phyloP scores from a whole-genome alignment of 2,888 invertebrate species.

The Choreutis nemorana region DNA sequence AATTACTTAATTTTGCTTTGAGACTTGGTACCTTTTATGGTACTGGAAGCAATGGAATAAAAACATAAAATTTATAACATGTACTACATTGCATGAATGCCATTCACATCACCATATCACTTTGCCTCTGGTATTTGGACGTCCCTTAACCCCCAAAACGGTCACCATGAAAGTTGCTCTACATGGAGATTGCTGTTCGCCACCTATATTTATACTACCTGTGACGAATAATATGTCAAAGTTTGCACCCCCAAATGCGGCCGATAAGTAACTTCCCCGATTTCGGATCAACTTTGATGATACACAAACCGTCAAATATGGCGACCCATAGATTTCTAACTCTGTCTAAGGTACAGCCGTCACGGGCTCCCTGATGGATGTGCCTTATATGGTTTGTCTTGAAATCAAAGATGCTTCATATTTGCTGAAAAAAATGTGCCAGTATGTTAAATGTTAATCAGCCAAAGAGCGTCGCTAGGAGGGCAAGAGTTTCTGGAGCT shows the following conservation, averaged over 20 bases:
- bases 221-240: conserved; percentile 71
- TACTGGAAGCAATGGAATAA: too few relatives aligned
- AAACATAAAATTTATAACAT: too few relatives aligned
- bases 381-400: conserved; percentile 34
- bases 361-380: conserved; percentile 65
- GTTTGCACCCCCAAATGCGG: conserved; percentile 71
- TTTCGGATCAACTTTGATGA: conserved; percentile 39
- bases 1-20: too few relatives aligned
- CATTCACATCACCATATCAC: too few relatives aligned
- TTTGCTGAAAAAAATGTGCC: conserved; percentile 62
- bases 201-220: conserved; percentile 52
- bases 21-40: too few relatives aligned
- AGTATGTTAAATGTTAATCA: too few relatives aligned
- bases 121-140: conserved; percentile 36
- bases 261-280: conserved; percentile 63
- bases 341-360: conserved; percentile 79
- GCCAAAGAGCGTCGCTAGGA: too few relatives aligned
- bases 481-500: too few relatives aligned
- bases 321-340: conserved; percentile 82
- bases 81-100: too few relatives aligned
- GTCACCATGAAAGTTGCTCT: conserved; percentile 70
- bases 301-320: conserved; percentile 68
- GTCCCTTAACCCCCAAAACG: conserved; percentile 65
- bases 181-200: conserved; percentile 57
- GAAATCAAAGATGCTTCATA: conserved; percentile 67